Evolutionary conservation across 1,140 invertebrate genomes (phyloP).

Genomic region (Saccostrea cuccullata): DNA sequence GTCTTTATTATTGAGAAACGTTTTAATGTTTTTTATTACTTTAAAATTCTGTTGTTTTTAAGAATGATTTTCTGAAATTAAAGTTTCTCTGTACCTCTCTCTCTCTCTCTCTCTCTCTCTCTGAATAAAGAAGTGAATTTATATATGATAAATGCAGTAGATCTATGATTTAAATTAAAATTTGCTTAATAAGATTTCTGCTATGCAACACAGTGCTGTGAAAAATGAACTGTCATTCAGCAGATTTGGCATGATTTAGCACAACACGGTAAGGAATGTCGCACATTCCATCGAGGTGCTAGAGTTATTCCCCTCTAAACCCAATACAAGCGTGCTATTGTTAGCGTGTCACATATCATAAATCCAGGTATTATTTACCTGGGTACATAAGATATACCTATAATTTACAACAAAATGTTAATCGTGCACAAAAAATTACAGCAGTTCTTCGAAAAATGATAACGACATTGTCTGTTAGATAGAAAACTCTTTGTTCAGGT

Average conservation of each 20-base stretch:
- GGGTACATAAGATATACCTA: not conserved
- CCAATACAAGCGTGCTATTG: not conserved
- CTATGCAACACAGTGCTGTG: not conserved
- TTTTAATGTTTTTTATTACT: too few species aligned
- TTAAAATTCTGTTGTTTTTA: too few species aligned
- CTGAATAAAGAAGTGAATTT: too few species aligned
- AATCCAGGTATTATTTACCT: constrained; percentile 34
- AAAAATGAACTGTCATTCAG: not conserved
- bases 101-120: too few species aligned
- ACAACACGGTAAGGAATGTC: not conserved
- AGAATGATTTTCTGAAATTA: too few species aligned
- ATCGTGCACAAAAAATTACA: not conserved
- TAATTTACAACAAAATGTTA: not conserved
- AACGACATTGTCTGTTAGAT: not conserved
- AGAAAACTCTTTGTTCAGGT: not conserved
- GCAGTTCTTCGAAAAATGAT: not conserved
- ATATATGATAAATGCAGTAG: too few species aligned
- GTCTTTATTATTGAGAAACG: too few species aligned
- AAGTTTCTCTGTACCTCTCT: too few species aligned
- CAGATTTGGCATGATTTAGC: not conserved
- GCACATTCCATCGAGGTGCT: constrained; percentile 7
- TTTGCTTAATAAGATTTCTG: not conserved
- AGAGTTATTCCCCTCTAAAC: constrained; percentile 24
- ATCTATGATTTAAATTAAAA: too few species aligned
- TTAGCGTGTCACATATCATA: constrained; percentile 20